Evolutionary conservation across 64 coral and sea anemone species (phyloP).

Genomic region (Actinia tenebrosa): DNA sequence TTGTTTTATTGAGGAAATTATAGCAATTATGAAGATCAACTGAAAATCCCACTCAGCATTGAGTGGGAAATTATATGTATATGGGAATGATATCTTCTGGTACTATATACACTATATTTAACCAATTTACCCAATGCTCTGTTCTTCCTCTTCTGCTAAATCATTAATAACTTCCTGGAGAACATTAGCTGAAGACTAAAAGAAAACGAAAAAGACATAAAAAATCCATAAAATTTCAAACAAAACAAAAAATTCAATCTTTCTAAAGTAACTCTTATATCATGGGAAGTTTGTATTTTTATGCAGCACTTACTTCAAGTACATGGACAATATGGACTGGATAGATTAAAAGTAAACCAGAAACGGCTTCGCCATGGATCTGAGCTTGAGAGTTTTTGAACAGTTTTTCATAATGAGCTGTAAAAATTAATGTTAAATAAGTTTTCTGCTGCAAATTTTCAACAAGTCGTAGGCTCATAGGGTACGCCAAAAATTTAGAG

Average conservation of each 20-base stretch:
- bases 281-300: background rate
- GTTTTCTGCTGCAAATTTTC: background rate
- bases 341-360: constrained; percentile 87
- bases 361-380: constrained; percentile 80
- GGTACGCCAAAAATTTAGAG: too few species aligned
- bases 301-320: constrained; percentile 58
- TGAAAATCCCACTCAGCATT: too few species aligned
- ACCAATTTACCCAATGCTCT: constrained; percentile 25
- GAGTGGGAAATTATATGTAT: too few species aligned
- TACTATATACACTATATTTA: too few species aligned
- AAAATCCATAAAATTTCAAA: background rate
- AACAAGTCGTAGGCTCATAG: too few species aligned
- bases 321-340: constrained; percentile 93
- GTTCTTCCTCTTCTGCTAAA: constrained; percentile 46
- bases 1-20: too few species aligned
- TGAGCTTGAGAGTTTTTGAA: constrained; percentile 91
- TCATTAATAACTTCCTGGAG: constrained; percentile 61
- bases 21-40: too few species aligned
- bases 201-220: background rate
- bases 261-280: too few species aligned
- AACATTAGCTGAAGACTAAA: constrained; percentile 65
- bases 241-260: too few species aligned
- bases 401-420: constrained; percentile 91
- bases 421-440: background rate
- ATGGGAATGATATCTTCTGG: too few species aligned